Conservation (phyloP, 2,797 vertebrate genomes). For the Brotula barbata region DNA sequence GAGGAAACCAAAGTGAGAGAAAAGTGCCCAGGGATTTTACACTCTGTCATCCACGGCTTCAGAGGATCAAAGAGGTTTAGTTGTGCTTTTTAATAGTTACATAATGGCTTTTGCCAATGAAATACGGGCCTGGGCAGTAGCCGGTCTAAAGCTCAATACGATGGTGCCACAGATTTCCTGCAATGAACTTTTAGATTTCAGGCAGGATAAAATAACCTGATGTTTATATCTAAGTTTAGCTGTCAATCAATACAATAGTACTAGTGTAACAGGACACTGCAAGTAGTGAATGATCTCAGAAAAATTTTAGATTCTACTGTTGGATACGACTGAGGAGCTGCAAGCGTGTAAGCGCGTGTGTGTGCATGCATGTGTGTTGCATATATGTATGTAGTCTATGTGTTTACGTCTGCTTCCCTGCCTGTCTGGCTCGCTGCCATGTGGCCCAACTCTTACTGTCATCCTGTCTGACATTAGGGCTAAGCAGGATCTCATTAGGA, state of each 20-base stretch:
- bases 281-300: conserved; percentile 25
- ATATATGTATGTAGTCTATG: conserved; percentile 45
- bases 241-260: conserved; percentile 58
- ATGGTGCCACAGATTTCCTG: conserved; percentile 30
- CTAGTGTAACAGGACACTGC: conserved; percentile 40
- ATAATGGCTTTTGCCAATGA: conserved; percentile 60
- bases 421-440: conserved; percentile 65
- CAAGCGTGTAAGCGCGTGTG: background rate
- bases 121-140: conserved; percentile 42
- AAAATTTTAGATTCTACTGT: conserved; percentile 18
- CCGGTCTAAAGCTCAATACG: conserved; percentile 26
- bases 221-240: conserved; percentile 51
- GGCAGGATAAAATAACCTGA: conserved; percentile 36
- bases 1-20: conserved; percentile 65
- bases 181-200: conserved; percentile 46
- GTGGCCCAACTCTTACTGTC: conserved; percentile 78
- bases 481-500: conserved; percentile 84
- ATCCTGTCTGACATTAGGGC: conserved; percentile 79
- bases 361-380: conserved; percentile 20
- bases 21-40: conserved; percentile 65
- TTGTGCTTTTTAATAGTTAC: conserved; percentile 68
- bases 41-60: conserved; percentile 66
- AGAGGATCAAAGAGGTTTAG: conserved; percentile 66
- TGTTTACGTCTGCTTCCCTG: conserved; percentile 52
- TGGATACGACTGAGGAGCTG: conserved; percentile 17